Percentiles rank a stretch among this genome's conserved stretches.
These are phyloP conservation scores for Acanthopleura granulata DNA, from an alignment of 2,888 invertebrate genomes.

Conservation along the genomic window DNA sequence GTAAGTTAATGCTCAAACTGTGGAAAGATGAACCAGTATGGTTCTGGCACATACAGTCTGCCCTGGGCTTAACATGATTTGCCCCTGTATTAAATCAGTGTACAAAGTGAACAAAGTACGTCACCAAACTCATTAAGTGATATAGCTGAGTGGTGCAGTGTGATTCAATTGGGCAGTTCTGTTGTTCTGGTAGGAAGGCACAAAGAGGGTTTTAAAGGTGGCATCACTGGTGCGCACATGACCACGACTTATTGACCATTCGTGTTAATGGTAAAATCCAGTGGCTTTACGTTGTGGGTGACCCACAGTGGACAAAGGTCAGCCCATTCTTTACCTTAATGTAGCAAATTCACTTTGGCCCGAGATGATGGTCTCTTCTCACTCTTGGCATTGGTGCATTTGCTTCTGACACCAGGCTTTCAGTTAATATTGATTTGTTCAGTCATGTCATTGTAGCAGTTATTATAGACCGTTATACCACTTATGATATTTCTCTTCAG, in stretches of 20 bases:
- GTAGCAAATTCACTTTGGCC: neutral
- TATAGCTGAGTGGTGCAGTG: neutral
- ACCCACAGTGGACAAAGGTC: neutral
- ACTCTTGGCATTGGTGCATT: too few relatives aligned
- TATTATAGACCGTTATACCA: too few relatives aligned
- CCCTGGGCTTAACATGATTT: conserved; percentile 4
- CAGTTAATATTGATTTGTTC: too few relatives aligned
- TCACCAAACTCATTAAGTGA: conserved; percentile 19
- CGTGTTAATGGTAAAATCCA: neutral
- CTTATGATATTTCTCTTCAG: too few relatives aligned
- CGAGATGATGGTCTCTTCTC: too few relatives aligned
- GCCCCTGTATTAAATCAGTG: conserved; percentile 1
- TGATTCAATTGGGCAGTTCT: conserved; percentile 8
- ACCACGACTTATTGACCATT: neutral
- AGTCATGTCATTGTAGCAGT: too few relatives aligned
- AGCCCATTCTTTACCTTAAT: neutral
- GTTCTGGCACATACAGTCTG: neutral
- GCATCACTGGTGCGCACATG: neutral
- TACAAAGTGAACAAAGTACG: neutral
- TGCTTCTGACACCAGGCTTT: too few relatives aligned
- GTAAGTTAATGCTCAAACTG: too few relatives aligned
- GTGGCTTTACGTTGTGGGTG: neutral
- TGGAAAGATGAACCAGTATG: too few relatives aligned
- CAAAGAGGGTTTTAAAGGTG: neutral
- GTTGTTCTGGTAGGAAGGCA: neutral